A percentile compares a stretch with the other conserved stretches of the same genome.
These are phyloP conservation scores for Microtus agrestis DNA, from an alignment of 2,797 vertebrate species.

Conservation along the genomic window DNA sequence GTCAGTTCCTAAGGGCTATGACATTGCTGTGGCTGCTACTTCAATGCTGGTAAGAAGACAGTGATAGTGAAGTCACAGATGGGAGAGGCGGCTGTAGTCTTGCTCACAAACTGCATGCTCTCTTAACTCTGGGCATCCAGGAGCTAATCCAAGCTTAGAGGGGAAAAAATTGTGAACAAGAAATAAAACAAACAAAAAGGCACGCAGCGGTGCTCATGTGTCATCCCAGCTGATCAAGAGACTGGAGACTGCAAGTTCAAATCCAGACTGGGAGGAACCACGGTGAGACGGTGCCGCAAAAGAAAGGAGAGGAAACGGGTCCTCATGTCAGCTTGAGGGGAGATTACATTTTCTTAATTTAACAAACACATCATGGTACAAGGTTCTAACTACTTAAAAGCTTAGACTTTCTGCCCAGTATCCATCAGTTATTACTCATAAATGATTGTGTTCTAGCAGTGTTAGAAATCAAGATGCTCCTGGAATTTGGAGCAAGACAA, in stretches of 20 bases:
- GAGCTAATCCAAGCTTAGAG: not conserved
- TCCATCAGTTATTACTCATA: conserved; percentile 1
- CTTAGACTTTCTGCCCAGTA: not conserved
- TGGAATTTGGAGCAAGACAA: not conserved
- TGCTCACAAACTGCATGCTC: not conserved
- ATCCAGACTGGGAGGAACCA: not conserved
- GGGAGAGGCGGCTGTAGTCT: not conserved
- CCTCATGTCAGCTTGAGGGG: not conserved
- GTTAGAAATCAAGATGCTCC: not conserved
- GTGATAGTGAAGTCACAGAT: not conserved
- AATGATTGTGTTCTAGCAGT: not conserved
- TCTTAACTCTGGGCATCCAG: not conserved
- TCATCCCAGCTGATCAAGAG: not conserved
- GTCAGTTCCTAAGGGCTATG: not conserved
- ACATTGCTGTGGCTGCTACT: not conserved
- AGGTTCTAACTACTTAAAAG: conserved; percentile 5
- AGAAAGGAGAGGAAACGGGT: not conserved
- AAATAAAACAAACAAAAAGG: not conserved
- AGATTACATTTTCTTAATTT: conserved; percentile 5
- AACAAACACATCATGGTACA: not conserved
- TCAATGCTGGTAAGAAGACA: not conserved
- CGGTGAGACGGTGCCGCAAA: not conserved
- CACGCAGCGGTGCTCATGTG: too few species aligned
- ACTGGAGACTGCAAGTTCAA: not conserved
- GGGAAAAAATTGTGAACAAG: not conserved